Percentiles rank a stretch among this genome's conserved stretches.
phyloP scores from a whole-genome alignment of 1,140 invertebrate genomes.

The Nylanderia fulva region DNA sequence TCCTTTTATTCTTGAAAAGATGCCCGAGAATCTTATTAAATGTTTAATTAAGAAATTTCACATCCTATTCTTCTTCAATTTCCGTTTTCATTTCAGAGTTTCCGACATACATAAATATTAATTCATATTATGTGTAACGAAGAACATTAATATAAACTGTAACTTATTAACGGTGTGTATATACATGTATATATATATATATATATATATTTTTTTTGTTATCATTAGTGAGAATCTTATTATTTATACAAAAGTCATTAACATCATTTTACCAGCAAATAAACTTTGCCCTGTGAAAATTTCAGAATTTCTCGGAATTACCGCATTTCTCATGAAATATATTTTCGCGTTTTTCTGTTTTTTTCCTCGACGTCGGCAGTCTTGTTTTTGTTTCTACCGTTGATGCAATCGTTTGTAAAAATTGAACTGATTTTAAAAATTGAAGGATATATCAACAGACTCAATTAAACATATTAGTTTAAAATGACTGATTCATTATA shows the following conservation, averaged over 20 bases:
- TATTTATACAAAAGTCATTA: background rate
- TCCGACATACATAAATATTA: background rate
- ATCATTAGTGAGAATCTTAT: background rate
- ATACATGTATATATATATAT: background rate
- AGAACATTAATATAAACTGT: background rate
- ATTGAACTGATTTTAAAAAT: conserved; percentile 2
- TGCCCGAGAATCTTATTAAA: conserved; percentile 18
- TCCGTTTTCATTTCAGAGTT: background rate
- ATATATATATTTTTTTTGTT: background rate
- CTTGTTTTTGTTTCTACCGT: background rate
- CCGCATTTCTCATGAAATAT: background rate
- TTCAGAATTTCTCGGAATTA: background rate
- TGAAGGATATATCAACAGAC: conserved; percentile 30
- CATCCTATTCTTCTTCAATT: background rate
- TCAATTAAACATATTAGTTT: conserved; percentile 3
- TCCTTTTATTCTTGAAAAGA: background rate
- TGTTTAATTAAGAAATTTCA: conserved; percentile 5
- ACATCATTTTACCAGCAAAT: too few species aligned
- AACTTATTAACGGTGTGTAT: background rate
- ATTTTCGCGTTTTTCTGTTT: background rate
- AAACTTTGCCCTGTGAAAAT: background rate
- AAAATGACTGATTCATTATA: background rate
- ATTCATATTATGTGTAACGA: background rate
- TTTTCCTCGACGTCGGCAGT: background rate
- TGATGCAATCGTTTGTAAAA: background rate